Evolutionary conservation across 2,888 invertebrate genomes (phyloP).

Genomic region (Bugula neritina): DNA sequence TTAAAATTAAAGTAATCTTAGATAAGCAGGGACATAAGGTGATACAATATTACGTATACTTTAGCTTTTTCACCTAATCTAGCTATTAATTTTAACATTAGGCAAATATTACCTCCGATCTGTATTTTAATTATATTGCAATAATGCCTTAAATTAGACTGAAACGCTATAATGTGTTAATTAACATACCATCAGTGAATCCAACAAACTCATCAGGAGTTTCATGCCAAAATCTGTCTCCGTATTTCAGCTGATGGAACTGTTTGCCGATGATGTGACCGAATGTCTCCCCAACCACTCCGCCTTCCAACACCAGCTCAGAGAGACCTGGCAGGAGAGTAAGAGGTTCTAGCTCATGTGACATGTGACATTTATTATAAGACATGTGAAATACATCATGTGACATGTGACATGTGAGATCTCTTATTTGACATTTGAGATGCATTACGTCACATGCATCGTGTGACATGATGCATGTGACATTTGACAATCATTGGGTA

Average conservation of each 20-base stretch:
- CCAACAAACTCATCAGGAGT: background rate
- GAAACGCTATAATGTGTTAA: background rate
- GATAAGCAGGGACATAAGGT: background rate
- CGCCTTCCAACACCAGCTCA: background rate
- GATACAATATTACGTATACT: background rate
- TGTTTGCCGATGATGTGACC: background rate
- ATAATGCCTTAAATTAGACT: too few species aligned
- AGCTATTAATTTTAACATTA: background rate
- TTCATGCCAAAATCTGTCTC: conserved; percentile 23
- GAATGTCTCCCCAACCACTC: conserved; percentile 9
- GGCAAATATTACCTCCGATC: too few species aligned
- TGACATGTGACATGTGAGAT: too few species aligned
- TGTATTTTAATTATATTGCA: too few species aligned
- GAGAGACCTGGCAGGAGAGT: background rate
- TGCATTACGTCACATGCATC: too few species aligned
- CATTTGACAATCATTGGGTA: too few species aligned
- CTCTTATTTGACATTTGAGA: too few species aligned
- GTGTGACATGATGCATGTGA: too few species aligned
- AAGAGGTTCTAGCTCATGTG: too few species aligned
- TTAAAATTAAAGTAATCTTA: background rate
- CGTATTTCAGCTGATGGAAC: background rate
- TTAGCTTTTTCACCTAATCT: background rate
- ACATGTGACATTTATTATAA: too few species aligned
- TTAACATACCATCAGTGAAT: background rate
- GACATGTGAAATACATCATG: too few species aligned